Conservation (phyloP, 2,888 invertebrate species). For the Tetranychus truncatus region DNA sequence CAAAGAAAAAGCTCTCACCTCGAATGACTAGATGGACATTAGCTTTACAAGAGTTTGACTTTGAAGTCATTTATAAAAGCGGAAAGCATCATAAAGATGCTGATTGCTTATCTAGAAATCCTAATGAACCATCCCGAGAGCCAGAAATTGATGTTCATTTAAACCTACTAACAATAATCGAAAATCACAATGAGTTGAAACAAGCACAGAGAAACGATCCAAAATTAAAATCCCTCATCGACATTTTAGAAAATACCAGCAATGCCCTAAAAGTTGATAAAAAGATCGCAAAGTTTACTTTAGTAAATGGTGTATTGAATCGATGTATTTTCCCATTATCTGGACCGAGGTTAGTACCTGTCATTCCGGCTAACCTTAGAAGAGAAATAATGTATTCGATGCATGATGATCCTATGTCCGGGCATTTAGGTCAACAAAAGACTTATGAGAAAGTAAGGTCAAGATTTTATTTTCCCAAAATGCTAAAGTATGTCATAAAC, state of each 20-base stretch:
- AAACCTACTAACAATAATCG: no score
- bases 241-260: no score
- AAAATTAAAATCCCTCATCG: no score
- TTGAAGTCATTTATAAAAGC: no score
- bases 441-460: constrained; percentile 12
- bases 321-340: background rate
- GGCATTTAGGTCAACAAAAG: constrained; percentile 16
- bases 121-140: background rate
- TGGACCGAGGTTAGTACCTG: background rate
- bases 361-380: constrained; percentile 21
- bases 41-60: no score
- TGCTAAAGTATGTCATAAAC: constrained; percentile 7
- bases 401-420: constrained; percentile 23
- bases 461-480: constrained; percentile 15
- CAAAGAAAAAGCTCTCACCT: background rate
- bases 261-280: no score
- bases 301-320: background rate
- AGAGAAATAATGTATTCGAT: constrained; percentile 20
- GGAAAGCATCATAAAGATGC: no score
- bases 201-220: no score
- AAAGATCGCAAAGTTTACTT: no score
- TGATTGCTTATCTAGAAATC: no score
- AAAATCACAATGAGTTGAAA: no score
- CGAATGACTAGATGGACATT: background rate
- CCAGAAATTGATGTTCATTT: no score